phyloP scores from a whole-genome alignment of 2,113 vertebrate genomes.

The Okapia johnstoni region DNA sequence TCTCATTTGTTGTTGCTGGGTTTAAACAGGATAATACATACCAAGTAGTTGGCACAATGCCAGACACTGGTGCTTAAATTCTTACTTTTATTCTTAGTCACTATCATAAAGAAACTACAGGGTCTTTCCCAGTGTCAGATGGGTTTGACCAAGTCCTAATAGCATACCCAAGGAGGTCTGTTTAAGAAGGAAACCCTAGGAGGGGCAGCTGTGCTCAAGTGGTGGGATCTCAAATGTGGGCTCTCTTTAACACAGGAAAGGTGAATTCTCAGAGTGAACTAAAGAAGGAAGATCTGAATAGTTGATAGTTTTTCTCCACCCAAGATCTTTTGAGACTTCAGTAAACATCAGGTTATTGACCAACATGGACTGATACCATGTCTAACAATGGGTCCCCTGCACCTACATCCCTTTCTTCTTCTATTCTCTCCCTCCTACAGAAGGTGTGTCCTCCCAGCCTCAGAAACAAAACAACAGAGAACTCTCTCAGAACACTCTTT shows the following conservation, averaged over 20 bases:
- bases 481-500: neutral
- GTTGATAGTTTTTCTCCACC: neutral
- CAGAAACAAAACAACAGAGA: neutral
- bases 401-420: neutral
- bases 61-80: neutral
- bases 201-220: neutral
- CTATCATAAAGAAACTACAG: neutral
- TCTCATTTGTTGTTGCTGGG: neutral
- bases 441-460: neutral
- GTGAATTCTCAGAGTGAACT: neutral
- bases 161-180: neutral
- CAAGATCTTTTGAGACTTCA: neutral
- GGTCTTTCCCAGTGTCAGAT: neutral
- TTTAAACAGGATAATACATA: neutral
- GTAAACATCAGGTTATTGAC: neutral
- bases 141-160: neutral
- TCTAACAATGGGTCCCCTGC: neutral
- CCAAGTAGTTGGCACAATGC: neutral
- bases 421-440: neutral
- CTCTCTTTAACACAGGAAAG: neutral
- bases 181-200: neutral
- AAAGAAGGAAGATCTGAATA: neutral
- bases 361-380: no score
- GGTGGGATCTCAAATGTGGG: neutral
- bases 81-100: neutral